A percentile compares a stretch with the other conserved stretches of the same genome.
These are phyloP conservation scores for Ctenicera cuprea DNA, from an alignment of 2,888 invertebrate species.

Conservation along the genomic window DNA sequence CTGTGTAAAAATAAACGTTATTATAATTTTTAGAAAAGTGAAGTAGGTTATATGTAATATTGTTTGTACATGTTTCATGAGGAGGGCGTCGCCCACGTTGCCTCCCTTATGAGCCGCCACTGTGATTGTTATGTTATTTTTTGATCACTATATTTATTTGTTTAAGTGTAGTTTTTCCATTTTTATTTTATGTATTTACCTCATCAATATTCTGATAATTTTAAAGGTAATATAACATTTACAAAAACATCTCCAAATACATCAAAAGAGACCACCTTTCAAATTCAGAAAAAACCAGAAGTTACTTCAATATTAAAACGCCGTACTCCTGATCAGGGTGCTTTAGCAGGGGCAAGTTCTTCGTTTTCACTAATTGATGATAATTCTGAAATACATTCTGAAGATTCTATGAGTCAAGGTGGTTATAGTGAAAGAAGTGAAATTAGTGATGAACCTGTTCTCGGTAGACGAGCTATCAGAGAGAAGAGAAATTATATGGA, in stretches of 20 bases:
- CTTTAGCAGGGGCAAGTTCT: conserved; percentile 72
- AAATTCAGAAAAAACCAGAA: conserved; percentile 71
- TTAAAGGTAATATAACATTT: conserved; percentile 50
- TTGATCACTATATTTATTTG: too few species aligned
- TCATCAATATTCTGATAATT: not conserved
- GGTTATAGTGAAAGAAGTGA: conserved; percentile 79
- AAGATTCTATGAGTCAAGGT: conserved; percentile 82
- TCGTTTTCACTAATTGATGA: conserved; percentile 70
- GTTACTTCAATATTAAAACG: conserved; percentile 77
- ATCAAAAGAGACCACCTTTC: conserved; percentile 66
- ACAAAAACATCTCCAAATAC: conserved; percentile 45
- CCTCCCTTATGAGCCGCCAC: too few species aligned
- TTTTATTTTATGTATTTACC: too few species aligned
- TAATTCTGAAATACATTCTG: conserved; percentile 77
- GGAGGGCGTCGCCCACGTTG: too few species aligned
- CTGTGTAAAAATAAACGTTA: too few species aligned
- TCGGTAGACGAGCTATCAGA: conserved; percentile 79
- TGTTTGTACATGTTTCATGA: too few species aligned
- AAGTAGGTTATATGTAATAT: too few species aligned
- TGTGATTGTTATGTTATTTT: too few species aligned
- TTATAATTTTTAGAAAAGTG: too few species aligned
- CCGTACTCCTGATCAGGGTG: conserved; percentile 74
- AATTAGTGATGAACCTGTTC: conserved; percentile 81
- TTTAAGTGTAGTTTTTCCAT: too few species aligned
- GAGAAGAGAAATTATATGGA: conserved; percentile 75